Evolutionary conservation across 2,888 invertebrate genomes (phyloP), one percentile per base, ranked within the genome.

Genomic region (Margaritifera margaritifera): DNA sequence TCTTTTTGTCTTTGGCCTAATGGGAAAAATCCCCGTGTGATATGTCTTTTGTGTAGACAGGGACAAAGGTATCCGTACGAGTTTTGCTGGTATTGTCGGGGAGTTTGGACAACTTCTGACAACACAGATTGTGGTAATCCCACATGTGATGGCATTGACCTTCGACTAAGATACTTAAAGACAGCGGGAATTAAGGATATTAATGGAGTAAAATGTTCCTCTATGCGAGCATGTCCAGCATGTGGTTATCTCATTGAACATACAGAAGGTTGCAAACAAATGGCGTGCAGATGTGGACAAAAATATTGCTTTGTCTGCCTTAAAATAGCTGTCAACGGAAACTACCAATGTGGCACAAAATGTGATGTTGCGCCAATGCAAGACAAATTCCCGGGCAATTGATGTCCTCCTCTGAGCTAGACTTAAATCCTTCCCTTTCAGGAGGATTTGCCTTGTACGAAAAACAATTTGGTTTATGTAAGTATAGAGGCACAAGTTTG

Each of bases 291-390:
- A 1, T 80, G 80, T 66, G 77, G 72, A 4, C 76, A 76, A 59
- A 72, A 74, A 54, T 79, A 78, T 64, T 79, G 80, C 63, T 80
- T 80, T 55, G 79, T 80, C n/a, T 79, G 79, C 51, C 58, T 80
- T 64, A 77, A 71, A 27, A 71, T 70, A 61, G 74, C 74, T 6
- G 52, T 25, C 2, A 24, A 6, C 15, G 75, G 79, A 0, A 15
- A 15, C 15, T 75, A 72, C 27, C 64, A 62, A 22, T 79, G 80
- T 61, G 79, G 80, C 6, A 27, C 25, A 11, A 71, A 68, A 58
- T 80, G 79, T 59, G 57, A 24, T 2, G 66, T 72, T 18, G 74
- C 78, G 1, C 72, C 78, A 4, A 62, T 69, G 1, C 79, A 80
- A 53, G 68, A 70, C 6, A 62, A 56, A 31, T 25, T 75, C 6